Percentiles rank a stretch among this genome's conserved stretches.
Evolutionary conservation across 2,113 vertebrate genomes (phyloP).

Genomic region (Ochotona curzoniae): DNA sequence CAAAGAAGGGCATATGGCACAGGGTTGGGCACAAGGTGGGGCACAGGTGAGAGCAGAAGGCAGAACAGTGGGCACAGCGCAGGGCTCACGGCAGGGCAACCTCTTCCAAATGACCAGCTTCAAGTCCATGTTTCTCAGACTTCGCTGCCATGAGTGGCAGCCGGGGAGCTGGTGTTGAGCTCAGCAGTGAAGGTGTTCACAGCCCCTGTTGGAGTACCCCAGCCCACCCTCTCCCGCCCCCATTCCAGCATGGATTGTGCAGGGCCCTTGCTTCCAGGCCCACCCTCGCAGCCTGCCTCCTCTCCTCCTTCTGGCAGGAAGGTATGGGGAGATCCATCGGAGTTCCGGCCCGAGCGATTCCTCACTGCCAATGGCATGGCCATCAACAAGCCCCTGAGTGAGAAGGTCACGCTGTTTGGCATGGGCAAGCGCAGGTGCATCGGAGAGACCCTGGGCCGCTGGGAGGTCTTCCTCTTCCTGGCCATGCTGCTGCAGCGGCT

Average conservation of each 20-base stretch:
- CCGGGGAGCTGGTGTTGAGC: not conserved
- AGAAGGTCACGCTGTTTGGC: constrained; percentile 89
- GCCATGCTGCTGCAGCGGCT: constrained; percentile 89
- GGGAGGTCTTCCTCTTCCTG: constrained; percentile 91
- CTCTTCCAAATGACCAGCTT: not conserved
- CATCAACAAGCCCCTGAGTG: constrained; percentile 85
- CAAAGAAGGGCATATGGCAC: too few species aligned
- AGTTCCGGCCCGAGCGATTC: constrained; percentile 90
- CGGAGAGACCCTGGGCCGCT: constrained; percentile 88
- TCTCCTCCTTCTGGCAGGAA: constrained; percentile 79
- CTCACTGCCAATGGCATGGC: constrained; percentile 83
- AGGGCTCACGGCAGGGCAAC: too few species aligned
- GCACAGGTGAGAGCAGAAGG: too few species aligned
- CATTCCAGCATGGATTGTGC: too few species aligned
- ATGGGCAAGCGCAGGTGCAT: constrained; percentile 92
- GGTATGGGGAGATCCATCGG: constrained; percentile 88
- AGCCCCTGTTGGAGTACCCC: too few species aligned
- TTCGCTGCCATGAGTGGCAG: not conserved
- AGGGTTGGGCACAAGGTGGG: too few species aligned
- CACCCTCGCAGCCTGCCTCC: not conserved
- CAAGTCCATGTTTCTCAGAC: not conserved
- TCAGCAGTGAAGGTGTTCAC: too few species aligned
- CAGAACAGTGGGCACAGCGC: too few species aligned
- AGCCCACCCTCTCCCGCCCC: too few species aligned
- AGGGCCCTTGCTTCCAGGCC: too few species aligned